Evolutionary conservation across 2,888 invertebrate genomes (phyloP), one percentile per base, ranked within the genome.

Genomic region (Aphidoletes aphidimyza): DNA sequence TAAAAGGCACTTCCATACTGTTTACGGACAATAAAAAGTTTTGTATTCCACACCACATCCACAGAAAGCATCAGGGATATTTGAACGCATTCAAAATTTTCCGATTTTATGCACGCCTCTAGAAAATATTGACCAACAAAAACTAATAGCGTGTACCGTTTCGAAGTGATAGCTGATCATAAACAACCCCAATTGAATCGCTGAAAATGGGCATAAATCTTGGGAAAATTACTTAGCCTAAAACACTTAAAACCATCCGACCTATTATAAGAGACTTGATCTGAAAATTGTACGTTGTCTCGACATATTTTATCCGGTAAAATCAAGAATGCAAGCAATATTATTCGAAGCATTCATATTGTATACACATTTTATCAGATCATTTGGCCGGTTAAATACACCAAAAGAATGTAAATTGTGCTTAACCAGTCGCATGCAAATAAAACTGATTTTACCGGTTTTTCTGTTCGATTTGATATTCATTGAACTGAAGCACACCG

Each of bases 1-100:
- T 42, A 42, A 42, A 30, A 69, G 22, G n/a, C 54, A 22, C n/a
- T 54, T 69, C 9, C 69, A 69, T 34, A 30, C 69, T 34, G 17
- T 26, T 69, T 69, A 69, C 34, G 69, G 30, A 69, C 69, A 69
- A 69, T 69, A 30, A 69, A 69, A 69, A 69, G 69, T 69, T 69
- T 30, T 69, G 0, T 34, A n/a, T 14, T 30, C 30, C 26, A 69
- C 69, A 69, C 14, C n/a, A 22, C 6, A 22, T 22, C 22, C 22
- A 22, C 22, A 22, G 54, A 54, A 54, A 54, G 22, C 54, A 54
- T n/a, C n/a, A n/a, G n/a, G n/a, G n/a, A n/a, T n/a, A n/a, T n/a
- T n/a, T 54, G 22, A 22, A 0, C 54, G 9, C n/a, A 54, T 2
- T 47, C 17, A 22, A 54, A n/a, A 6, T 22, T 54, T 22, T 1